Base-by-base conservation (phyloP, 2,113 vertebrate genomes). In the Poeciliopsis prolifica region DNA sequence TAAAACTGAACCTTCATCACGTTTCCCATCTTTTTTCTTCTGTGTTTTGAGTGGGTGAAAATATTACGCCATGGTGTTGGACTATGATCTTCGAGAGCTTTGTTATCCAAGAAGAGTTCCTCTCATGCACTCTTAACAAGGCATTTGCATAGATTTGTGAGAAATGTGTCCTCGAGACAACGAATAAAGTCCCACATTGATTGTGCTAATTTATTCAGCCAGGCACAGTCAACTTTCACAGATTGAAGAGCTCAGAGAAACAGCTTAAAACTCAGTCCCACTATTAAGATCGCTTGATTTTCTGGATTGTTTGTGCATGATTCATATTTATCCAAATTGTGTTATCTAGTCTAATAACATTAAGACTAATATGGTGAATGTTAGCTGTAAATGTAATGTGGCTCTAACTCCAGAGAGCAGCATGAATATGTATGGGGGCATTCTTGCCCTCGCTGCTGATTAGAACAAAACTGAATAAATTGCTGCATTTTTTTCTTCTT, bases 351-450 rank as follows among this genome's bases (percentile, higher is more conserved):
- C 82, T 92, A 92, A 92, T 92, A 92, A 86, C 85, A 89, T 90
- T 87, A 91, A 84, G 78, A 69, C 60, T 88, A 89, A 90, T 88
- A 89, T 86, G 83, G 79, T 92, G 86, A 90, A 91, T 91, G 91
- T 83, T 61, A 65, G 79, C 79, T 83, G 82, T 79, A 88, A 87
- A 86, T 87, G 84, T 87, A 86, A 77, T 65, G 28, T 85, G 86
- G 85, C 80, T 85, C 54, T 28, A 65, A 75, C 61, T 87, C 79
- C 80, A 77, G 71, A 81, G 71, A 76, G 67, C 60, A 77, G 67
- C 88, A 92, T 92, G 88, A 92, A 92, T 90, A 91, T 93, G 85
- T 91, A 92, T 91, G 87, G 86, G 81, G 89, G 85, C 84, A 84
- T 92, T 77, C 79, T 61, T 79, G 79, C 87, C 82, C 79, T 81